Percentiles rank a stretch among this genome's conserved stretches.
phyloP scores from a whole-genome alignment of 1,140 invertebrate genomes.

The Drosophila gunungcola region DNA sequence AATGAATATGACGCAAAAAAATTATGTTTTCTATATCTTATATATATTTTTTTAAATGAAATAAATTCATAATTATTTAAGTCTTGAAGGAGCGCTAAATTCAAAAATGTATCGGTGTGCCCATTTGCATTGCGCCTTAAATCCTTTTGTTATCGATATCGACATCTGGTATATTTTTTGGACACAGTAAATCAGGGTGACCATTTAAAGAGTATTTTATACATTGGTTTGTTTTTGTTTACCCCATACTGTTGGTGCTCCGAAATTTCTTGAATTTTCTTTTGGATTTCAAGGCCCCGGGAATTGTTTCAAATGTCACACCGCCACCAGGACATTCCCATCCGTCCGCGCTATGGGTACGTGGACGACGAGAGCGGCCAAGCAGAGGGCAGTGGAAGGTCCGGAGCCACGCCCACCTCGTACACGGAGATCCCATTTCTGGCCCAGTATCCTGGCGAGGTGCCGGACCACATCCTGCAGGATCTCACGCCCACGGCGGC shows the following conservation, averaged over 20 bases:
- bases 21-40: no score
- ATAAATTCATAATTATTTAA: no score
- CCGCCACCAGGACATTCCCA: constrained; percentile 78
- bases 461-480: constrained; percentile 71
- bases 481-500: constrained; percentile 82
- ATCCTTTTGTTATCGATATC: no score
- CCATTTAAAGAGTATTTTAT: no score
- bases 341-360: constrained; percentile 76
- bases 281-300: not conserved
- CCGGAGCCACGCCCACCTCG: constrained; percentile 87
- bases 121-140: no score
- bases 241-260: constrained; percentile 9
- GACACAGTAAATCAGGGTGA: no score
- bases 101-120: no score
- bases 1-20: no score
- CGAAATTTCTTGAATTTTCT: not conserved
- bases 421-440: constrained; percentile 94
- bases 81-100: no score
- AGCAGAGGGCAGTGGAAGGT: constrained; percentile 5
- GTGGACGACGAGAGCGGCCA: constrained; percentile 36
- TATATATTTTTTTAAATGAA: no score
- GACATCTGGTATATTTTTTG: no score
- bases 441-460: constrained; percentile 86
- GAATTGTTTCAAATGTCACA: constrained; percentile 42
- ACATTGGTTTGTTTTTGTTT: no score